Evolutionary conservation across 2,113 vertebrate genomes (phyloP), one percentile per base, ranked within the genome.

Genomic region (Hydrolagus affinis): DNA sequence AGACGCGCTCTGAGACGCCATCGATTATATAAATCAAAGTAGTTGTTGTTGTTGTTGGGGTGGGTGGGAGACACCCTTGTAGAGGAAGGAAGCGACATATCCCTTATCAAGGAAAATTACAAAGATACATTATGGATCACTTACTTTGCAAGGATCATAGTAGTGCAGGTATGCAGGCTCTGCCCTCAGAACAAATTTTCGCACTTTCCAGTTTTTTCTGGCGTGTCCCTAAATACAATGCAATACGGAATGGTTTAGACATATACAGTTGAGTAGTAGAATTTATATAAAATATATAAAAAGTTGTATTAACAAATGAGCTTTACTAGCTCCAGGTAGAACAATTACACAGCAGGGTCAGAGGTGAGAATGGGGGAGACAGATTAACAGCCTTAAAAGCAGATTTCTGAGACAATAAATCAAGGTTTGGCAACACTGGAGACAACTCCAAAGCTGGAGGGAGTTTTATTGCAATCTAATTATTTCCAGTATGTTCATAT

Each of bases 161-260:
- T 99, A 99, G 87, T 99, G 97, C 87, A 99, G 89, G 89, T 94
- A 98, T 44, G 92, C 93, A 0, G 97, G 97, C 9, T 98, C 95
- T 85, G 93, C 93, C 87, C 97, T 96, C 90, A 99, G 89, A 86
- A 98, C 95, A 87, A 99, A 99, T 85, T 93, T 95, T 70, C 97
- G 95, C 78, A 98, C 96, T 88, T 99, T 99, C 97, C 97, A 99
- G 92, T 98, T 99, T 89, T 98, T 98, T 85, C 96, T 94, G 69
- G 96, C 94, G 91, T 99, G 97, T 6, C 97, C 97, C 97, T 98
- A 89, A 8, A 66, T 87, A 88, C 30, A 25, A 44, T 87, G 30
- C 57, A 77, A 86, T 57, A 85, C 68, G 71, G 3, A 15, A 85
- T 72, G 23, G 44, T 60, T 85, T 19, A 85, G 70, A 56, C 15